Percentiles rank a stretch among this genome's conserved stretches.
Conservation (phyloP, 2,888 invertebrate species). For the Morpho deidamia region DNA sequence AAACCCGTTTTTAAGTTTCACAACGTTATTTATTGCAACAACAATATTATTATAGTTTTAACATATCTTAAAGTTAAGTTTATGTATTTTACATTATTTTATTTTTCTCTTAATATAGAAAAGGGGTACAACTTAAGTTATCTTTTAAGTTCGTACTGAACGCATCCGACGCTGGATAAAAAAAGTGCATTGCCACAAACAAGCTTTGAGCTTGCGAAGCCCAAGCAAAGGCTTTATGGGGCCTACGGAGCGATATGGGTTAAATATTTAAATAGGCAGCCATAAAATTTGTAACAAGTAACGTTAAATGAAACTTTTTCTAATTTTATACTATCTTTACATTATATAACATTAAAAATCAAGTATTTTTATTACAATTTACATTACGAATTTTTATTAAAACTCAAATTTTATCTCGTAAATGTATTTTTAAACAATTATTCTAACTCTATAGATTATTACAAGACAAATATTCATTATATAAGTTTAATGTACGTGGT, state of each 20-base stretch:
- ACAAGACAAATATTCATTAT: conserved; percentile 1
- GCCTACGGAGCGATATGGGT: conserved; percentile 28
- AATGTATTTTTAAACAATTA: too few relatives aligned
- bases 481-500: background rate
- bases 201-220: conserved; percentile 33
- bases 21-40: background rate
- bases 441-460: background rate
- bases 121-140: background rate
- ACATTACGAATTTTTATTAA: too few relatives aligned
- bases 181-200: conserved; percentile 37
- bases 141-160: conserved; percentile 23
- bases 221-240: conserved; percentile 30
- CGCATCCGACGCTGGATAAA: conserved; percentile 32
- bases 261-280: conserved; percentile 19
- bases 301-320: background rate
- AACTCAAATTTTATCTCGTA: too few relatives aligned
- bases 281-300: background rate
- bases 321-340: too few relatives aligned
- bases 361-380: too few relatives aligned
- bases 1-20: conserved; percentile 15
- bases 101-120: too few relatives aligned
- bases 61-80: too few relatives aligned
- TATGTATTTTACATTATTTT: too few relatives aligned
- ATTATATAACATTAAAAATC: too few relatives aligned
- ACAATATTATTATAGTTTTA: background rate